Conservation (phyloP, 2,113 vertebrate genomes). For the Sinocyclocheilus rhinocerous region DNA sequence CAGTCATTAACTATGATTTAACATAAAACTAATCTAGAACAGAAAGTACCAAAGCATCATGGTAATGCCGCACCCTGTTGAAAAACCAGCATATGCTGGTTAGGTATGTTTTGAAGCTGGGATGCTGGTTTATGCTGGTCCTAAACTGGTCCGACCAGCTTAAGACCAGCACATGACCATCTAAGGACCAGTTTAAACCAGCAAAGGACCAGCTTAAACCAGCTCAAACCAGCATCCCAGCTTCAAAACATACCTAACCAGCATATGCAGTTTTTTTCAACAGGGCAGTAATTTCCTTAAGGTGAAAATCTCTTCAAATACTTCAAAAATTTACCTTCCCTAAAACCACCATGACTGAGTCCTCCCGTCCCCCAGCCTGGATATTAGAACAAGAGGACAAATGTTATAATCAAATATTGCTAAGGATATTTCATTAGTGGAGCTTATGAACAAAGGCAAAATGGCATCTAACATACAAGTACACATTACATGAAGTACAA, state of each 20-base stretch:
- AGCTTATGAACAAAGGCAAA: neutral
- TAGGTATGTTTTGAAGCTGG: no score
- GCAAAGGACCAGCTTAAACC: no score
- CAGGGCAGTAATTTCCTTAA: neutral
- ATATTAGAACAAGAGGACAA: neutral
- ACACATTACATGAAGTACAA: neutral
- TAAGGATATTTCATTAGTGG: neutral
- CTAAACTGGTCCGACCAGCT: no score
- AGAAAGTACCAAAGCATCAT: neutral
- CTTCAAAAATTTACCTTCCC: slow-evolving; percentile 67
- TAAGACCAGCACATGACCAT: no score
- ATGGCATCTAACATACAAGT: neutral
- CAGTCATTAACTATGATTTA: neutral
- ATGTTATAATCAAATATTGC: neutral
- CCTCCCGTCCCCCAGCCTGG: slow-evolving; percentile 47
- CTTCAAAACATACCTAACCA: no score
- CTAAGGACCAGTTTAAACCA: no score
- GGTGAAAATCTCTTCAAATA: neutral
- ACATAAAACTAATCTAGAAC: neutral
- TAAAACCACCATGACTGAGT: slow-evolving; percentile 70
- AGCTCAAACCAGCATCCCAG: no score
- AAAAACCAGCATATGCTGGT: no score
- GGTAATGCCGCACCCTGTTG: neutral
- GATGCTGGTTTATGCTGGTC: no score
- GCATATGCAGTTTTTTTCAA: no score